Conservation (phyloP, 2,888 invertebrate genomes). For the Athalia circularis region DNA sequence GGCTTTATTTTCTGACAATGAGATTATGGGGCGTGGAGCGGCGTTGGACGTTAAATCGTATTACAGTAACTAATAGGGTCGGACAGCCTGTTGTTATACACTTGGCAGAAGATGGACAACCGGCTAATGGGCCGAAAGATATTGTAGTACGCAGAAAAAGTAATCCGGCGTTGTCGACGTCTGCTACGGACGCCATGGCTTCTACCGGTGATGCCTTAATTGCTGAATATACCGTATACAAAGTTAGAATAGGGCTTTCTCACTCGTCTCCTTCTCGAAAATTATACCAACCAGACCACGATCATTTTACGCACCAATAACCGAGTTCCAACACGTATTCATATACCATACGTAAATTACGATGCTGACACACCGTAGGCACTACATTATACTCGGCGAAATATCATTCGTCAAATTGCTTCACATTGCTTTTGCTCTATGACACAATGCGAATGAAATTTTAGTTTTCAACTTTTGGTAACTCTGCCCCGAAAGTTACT, state of each 20-base stretch:
- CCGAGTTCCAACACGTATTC: neutral
- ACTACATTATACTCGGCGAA: too few species aligned
- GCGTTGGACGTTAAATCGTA: conserved; percentile 2
- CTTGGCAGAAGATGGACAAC: conserved; percentile 21
- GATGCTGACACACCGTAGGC: too few species aligned
- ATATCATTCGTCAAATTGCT: too few species aligned
- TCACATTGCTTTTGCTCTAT: too few species aligned
- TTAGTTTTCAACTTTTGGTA: too few species aligned
- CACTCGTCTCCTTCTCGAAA: neutral
- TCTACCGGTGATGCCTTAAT: conserved; percentile 31
- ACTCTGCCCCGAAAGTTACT: too few species aligned
- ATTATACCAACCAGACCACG: too few species aligned
- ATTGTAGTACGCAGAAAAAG: conserved; percentile 15
- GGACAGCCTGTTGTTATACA: conserved; percentile 16
- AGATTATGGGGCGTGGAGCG: neutral
- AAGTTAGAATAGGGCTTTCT: neutral
- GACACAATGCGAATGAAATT: too few species aligned
- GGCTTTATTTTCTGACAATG: neutral
- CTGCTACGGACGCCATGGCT: conserved; percentile 6
- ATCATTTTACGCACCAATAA: neutral
- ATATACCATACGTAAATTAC: neutral
- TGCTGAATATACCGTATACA: conserved; percentile 7
- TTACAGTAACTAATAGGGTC: conserved; percentile 26
- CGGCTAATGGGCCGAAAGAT: conserved; percentile 22
- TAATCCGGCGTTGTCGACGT: conserved; percentile 27